These are phyloP conservation scores for Vollenhovia emeryi DNA, from an alignment of 1,140 invertebrate species.

Conservation along the genomic window DNA sequence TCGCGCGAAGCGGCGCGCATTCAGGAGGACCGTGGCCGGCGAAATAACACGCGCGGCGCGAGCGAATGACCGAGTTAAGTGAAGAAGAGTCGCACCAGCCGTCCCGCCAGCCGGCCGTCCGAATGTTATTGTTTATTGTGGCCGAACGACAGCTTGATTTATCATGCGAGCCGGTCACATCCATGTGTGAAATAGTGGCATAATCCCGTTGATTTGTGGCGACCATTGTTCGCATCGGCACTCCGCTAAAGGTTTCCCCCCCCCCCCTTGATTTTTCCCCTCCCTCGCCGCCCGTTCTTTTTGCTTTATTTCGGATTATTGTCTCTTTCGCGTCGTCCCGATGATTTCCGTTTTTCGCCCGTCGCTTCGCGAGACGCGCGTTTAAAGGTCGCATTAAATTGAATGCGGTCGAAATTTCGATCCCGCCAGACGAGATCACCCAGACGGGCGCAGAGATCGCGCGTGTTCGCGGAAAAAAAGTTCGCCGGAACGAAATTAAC, in stretches of 20 bases:
- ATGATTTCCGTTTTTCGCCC: conserved; percentile 59
- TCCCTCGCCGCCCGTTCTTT: neutral
- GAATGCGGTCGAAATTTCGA: neutral
- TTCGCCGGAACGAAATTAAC: neutral
- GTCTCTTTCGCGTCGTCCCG: conserved; percentile 65
- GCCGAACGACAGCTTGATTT: conserved; percentile 82
- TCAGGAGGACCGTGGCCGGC: conserved; percentile 60
- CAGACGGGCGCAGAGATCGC: neutral
- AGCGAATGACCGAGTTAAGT: conserved; percentile 77
- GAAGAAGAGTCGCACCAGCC: conserved; percentile 76
- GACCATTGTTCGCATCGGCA: conserved; percentile 81
- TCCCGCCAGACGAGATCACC: neutral
- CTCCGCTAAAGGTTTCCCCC: conserved; percentile 77
- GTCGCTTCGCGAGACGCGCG: conserved; percentile 42
- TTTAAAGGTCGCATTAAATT: conserved; percentile 49
- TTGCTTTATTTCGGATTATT: conserved; percentile 70
- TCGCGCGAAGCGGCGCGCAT: conserved; percentile 67
- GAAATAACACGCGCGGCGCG: conserved; percentile 70
- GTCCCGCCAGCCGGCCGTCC: conserved; percentile 74
- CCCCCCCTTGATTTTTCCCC: conserved; percentile 67
- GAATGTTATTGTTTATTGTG: conserved; percentile 83
- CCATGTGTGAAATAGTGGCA: conserved; percentile 84
- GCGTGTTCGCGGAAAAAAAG: neutral
- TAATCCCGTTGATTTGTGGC: conserved; percentile 84
- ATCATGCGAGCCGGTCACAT: conserved; percentile 79